phyloP scores from a whole-genome alignment of 2,888 invertebrate genomes.

The Hoplodrina blanda region DNA sequence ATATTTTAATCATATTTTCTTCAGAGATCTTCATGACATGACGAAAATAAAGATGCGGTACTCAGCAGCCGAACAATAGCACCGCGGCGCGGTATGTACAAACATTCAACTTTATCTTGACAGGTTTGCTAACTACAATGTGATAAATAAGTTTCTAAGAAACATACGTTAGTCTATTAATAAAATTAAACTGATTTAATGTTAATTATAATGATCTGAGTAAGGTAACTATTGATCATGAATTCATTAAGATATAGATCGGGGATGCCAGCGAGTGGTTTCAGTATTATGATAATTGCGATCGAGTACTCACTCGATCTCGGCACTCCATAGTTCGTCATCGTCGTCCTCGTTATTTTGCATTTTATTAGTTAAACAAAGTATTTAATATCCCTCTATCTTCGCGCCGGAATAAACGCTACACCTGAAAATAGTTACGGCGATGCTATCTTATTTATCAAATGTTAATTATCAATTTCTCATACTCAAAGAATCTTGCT shows the following conservation, averaged over 20 bases:
- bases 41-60: slow-evolving; percentile 68
- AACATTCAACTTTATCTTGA: slow-evolving; percentile 86
- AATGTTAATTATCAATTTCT: slow-evolving; percentile 1
- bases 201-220: slow-evolving; percentile 57
- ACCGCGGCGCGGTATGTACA: slow-evolving; percentile 75
- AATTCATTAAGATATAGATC: slow-evolving; percentile 33
- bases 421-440: slow-evolving; percentile 58
- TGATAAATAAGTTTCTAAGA: slow-evolving; percentile 83
- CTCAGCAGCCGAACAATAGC: slow-evolving; percentile 77
- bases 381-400: slow-evolving; percentile 35
- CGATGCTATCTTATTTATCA: slow-evolving; percentile 29
- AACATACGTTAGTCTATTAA: slow-evolving; percentile 75
- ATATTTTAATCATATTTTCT: slow-evolving; percentile 60
- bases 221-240: slow-evolving; percentile 50
- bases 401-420: slow-evolving; percentile 36
- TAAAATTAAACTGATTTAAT: slow-evolving; percentile 75
- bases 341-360: slow-evolving; percentile 70
- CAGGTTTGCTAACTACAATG: slow-evolving; percentile 82
- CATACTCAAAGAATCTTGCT: neutral
- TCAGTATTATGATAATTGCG: slow-evolving; percentile 41
- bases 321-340: slow-evolving; percentile 76
- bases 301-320: slow-evolving; percentile 81
- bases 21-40: slow-evolving; percentile 54
- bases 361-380: slow-evolving; percentile 59
- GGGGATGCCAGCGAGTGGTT: slow-evolving; percentile 64